Conservation (phyloP, 2,888 invertebrate species). For the Chironomus riparius region DNA sequence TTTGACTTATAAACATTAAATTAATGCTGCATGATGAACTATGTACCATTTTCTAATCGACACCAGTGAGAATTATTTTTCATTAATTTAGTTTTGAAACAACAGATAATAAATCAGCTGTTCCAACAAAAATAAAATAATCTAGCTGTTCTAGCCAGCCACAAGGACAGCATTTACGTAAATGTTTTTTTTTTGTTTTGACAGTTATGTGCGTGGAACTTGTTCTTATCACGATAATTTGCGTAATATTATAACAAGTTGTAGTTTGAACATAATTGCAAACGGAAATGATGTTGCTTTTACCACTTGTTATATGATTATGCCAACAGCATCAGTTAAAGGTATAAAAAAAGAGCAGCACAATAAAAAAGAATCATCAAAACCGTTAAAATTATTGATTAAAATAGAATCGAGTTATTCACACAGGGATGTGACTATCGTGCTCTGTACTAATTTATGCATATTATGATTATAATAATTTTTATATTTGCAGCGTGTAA, state of each 20-base stretch:
- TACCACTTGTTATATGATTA: not conserved
- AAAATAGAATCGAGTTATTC: not conserved
- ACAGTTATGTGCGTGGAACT: too few relatives aligned
- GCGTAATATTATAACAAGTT: not conserved
- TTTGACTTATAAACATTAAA: too few relatives aligned
- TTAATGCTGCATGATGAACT: too few relatives aligned
- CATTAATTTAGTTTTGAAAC: too few relatives aligned
- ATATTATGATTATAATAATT: not conserved
- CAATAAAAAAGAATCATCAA: not conserved
- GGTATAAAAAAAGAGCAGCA: not conserved
- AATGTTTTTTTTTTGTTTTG: too few relatives aligned
- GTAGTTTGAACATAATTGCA: slow-evolving; percentile 1
- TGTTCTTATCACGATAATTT: not conserved
- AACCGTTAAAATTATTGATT: not conserved
- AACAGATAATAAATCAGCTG: too few relatives aligned
- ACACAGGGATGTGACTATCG: not conserved
- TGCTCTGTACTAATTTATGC: not conserved
- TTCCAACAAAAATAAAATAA: too few relatives aligned
- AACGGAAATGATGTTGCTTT: slow-evolving; percentile 12
- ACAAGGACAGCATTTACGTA: too few relatives aligned
- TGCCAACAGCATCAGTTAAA: not conserved
- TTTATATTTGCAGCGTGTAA: not conserved
- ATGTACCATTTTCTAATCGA: too few relatives aligned
- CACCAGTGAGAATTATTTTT: too few relatives aligned
- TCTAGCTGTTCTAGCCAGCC: too few relatives aligned